phyloP scores from a whole-genome alignment of 2,113 vertebrate genomes.

The Cygnus atratus region DNA sequence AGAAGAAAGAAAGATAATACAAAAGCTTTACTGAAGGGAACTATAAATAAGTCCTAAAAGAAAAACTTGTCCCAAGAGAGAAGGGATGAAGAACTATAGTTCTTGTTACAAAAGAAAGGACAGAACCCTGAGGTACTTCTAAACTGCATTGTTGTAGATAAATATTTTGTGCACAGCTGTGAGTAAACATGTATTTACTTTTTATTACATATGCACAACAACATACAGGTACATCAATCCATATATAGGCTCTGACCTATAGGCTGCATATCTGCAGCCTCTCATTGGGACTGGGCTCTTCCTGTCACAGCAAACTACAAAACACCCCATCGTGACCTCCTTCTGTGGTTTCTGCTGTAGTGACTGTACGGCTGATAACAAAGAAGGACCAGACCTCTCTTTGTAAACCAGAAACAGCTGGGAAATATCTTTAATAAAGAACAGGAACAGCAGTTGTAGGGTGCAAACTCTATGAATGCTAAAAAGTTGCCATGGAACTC shows the following conservation, averaged over 20 bases:
- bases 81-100: neutral
- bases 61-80: neutral
- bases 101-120: neutral
- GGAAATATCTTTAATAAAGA: neutral
- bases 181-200: neutral
- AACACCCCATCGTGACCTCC: neutral
- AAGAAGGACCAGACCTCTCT: neutral
- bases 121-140: neutral
- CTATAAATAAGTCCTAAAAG: neutral
- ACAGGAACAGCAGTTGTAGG: neutral
- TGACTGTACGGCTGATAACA: neutral
- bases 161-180: neutral
- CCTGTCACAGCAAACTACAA: neutral
- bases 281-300: neutral
- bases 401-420: conserved; percentile 13
- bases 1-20: neutral
- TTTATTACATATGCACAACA: neutral
- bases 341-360: neutral
- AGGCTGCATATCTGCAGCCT: neutral
- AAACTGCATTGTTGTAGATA: neutral
- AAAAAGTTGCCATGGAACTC: neutral
- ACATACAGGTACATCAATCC: accelerated
- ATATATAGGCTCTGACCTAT: neutral
- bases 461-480: neutral
- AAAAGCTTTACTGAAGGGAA: neutral